A percentile compares a stretch with the other conserved stretches of the same genome.
Evolutionary conservation across 2,797 vertebrate species (phyloP).

Genomic region (Rhinichthys osculus): DNA sequence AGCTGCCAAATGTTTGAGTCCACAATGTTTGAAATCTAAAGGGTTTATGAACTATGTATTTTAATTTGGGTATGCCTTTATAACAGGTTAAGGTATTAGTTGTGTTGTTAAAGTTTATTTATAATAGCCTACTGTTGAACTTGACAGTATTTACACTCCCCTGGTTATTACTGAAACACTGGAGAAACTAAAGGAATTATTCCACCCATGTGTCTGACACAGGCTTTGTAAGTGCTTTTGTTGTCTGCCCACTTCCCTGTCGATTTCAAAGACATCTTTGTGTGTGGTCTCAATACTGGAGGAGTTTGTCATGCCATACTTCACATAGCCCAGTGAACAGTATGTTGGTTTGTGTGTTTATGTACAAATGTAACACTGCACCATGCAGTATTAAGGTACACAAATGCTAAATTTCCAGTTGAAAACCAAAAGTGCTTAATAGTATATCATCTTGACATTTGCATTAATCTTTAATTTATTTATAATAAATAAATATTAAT

Average conservation of each 20-base stretch:
- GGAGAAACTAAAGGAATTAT: constrained; percentile 41
- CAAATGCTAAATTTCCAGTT: background rate
- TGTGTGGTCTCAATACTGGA: constrained; percentile 28
- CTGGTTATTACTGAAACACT: constrained; percentile 1
- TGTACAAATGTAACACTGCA: background rate
- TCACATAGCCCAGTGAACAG: constrained; percentile 16
- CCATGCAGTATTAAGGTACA: background rate
- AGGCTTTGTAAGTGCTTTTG: constrained; percentile 27
- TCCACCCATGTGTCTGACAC: constrained; percentile 41
- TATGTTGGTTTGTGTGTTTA: constrained; percentile 3
- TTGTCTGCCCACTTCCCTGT: constrained; percentile 36
- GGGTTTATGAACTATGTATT: too few relatives aligned
- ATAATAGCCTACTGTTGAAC: too few relatives aligned
- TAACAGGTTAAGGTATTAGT: too few relatives aligned
- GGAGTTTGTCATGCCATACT: constrained; percentile 35
- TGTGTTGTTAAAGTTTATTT: too few relatives aligned
- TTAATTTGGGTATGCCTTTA: too few relatives aligned
- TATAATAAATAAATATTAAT: too few relatives aligned
- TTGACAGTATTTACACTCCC: too few relatives aligned
- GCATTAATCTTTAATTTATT: background rate
- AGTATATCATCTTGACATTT: background rate
- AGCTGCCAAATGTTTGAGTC: too few relatives aligned
- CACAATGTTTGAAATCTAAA: too few relatives aligned
- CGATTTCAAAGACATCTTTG: constrained; percentile 38
- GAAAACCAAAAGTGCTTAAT: background rate